Evolutionary conservation across 2,797 vertebrate species (phyloP).

Genomic region (Rhadinocentrus ornatus): DNA sequence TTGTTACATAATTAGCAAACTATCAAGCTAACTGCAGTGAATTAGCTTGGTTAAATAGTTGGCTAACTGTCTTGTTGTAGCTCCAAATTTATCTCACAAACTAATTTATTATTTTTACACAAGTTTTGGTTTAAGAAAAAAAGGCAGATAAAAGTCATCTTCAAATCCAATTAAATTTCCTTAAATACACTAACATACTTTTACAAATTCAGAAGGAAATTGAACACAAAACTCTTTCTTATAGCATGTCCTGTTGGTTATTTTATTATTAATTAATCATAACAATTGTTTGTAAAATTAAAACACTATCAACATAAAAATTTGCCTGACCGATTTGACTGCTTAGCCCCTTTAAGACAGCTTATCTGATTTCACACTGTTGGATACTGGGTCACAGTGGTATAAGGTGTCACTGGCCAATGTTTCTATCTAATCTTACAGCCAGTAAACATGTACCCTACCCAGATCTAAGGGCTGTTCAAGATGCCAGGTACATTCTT

Average conservation of each 20-base stretch:
- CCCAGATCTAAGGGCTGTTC: conserved; percentile 29
- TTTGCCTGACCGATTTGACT: too few relatives aligned
- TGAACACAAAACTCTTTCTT: not conserved
- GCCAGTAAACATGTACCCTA: conserved; percentile 49
- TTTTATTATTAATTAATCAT: conserved; percentile 17
- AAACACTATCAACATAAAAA: too few relatives aligned
- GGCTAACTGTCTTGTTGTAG: not conserved
- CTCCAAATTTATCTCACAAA: not conserved
- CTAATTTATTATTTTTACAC: not conserved
- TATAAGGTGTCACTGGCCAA: conserved; percentile 62
- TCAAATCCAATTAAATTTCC: not conserved
- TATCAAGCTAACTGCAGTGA: not conserved
- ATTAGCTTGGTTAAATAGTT: not conserved
- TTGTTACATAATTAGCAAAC: not conserved
- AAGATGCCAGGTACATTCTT: conserved; percentile 47
- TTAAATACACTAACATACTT: not conserved
- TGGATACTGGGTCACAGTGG: conserved; percentile 70
- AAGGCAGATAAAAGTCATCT: not conserved
- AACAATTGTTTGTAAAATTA: not conserved
- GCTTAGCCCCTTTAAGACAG: conserved; percentile 67
- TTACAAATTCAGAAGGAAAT: not conserved
- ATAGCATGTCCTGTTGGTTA: too few relatives aligned
- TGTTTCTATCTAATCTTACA: conserved; percentile 71
- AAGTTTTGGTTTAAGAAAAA: not conserved
- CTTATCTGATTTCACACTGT: conserved; percentile 78